Conservation (phyloP, 2,797 vertebrate species). For the Ateles fusciceps region DNA sequence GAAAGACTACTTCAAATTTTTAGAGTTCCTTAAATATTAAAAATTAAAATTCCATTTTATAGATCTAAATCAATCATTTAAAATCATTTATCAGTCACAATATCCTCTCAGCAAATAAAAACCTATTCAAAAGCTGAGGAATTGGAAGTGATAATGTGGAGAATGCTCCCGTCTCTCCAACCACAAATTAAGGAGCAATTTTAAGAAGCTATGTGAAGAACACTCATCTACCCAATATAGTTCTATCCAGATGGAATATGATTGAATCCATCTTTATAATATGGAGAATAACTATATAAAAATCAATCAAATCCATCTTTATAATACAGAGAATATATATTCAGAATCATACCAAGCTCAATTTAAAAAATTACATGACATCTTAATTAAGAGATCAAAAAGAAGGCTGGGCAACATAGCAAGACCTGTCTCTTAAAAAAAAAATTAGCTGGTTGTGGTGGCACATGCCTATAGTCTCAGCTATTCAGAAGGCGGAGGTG, state of each 20-base stretch:
- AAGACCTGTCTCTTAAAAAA: too few species aligned
- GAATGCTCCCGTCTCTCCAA: background rate
- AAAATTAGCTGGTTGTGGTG: too few species aligned
- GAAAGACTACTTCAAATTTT: conserved; percentile 24
- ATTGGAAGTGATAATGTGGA: background rate
- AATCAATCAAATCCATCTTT: background rate
- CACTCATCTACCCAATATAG: background rate
- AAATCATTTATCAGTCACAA: background rate
- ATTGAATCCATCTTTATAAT: background rate
- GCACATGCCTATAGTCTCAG: too few species aligned
- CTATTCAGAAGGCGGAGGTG: too few species aligned
- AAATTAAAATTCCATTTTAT: conserved; percentile 32
- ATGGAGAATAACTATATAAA: background rate
- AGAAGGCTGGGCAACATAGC: background rate
- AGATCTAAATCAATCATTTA: background rate
- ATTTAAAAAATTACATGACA: background rate
- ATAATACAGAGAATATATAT: background rate
- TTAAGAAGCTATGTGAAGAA: background rate
- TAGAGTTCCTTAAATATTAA: conserved; percentile 53
- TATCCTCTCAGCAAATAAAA: background rate
- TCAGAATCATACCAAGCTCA: background rate
- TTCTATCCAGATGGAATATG: background rate
- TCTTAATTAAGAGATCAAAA: background rate
- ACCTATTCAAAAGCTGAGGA: conserved; percentile 10
- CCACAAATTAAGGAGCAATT: background rate